Percentiles rank a stretch among this genome's conserved stretches.
Conservation (phyloP, 2,113 vertebrate species). For the Ammodytes dubius region DNA sequence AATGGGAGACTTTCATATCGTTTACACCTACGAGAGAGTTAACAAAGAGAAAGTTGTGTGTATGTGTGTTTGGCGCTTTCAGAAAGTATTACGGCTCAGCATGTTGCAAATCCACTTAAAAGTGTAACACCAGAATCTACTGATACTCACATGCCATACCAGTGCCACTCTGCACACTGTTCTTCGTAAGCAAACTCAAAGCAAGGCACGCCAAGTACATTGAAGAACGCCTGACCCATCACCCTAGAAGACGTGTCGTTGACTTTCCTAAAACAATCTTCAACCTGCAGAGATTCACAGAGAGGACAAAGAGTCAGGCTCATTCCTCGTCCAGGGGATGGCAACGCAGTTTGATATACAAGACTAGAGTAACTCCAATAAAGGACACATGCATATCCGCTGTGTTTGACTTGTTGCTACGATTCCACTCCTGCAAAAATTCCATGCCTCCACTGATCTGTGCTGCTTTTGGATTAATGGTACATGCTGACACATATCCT, state of each 20-base stretch:
- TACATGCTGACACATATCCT: background rate
- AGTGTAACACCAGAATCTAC: background rate
- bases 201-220: constrained; percentile 91
- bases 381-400: background rate
- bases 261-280: constrained; percentile 87
- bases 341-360: background rate
- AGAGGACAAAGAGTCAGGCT: constrained; percentile 1
- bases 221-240: constrained; percentile 92
- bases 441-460: background rate
- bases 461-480: background rate
- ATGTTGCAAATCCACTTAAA: constrained; percentile 25
- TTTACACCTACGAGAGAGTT: constrained; percentile 85
- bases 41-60: background rate
- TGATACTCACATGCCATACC: constrained; percentile 92
- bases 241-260: constrained; percentile 90
- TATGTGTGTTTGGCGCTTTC: background rate
- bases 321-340: background rate
- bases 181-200: constrained; percentile 89
- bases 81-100: background rate
- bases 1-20: constrained; percentile 86
- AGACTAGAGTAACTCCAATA: background rate
- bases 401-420: background rate
- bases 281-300: constrained; percentile 80
- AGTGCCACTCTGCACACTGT: constrained; percentile 90
- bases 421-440: background rate